phyloP scores from a whole-genome alignment of 2,797 vertebrate species.

The Anolis apletophallus region DNA sequence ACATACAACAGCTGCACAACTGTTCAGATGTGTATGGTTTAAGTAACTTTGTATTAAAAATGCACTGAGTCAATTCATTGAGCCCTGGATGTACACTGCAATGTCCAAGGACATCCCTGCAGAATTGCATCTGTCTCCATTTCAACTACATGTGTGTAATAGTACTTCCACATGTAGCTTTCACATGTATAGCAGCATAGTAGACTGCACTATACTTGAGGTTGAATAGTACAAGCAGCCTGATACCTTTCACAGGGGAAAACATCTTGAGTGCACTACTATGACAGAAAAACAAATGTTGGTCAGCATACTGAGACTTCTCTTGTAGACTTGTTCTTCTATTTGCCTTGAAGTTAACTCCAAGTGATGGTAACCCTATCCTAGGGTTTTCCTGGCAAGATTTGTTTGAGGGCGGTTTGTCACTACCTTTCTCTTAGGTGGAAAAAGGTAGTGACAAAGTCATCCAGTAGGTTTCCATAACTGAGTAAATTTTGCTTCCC shows the following conservation, averaged over 20 bases:
- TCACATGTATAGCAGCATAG: background rate
- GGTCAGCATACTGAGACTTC: background rate
- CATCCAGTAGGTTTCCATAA: too few relatives aligned
- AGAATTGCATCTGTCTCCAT: background rate
- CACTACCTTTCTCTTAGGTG: too few relatives aligned
- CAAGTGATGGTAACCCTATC: too few relatives aligned
- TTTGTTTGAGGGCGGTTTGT: too few relatives aligned
- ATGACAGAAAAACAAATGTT: background rate
- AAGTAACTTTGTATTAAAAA: background rate
- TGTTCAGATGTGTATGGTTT: too few relatives aligned
- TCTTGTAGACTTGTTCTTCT: too few relatives aligned
- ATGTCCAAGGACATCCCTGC: background rate
- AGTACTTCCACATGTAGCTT: background rate
- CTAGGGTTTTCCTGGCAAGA: too few relatives aligned
- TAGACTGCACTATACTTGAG: background rate
- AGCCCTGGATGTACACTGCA: background rate
- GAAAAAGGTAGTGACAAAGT: too few relatives aligned
- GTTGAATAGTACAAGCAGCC: background rate
- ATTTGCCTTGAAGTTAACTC: too few relatives aligned
- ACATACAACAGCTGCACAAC: too few relatives aligned
- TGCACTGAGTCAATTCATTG: background rate
- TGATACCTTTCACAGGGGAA: rapidly evolving
- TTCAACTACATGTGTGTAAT: background rate
- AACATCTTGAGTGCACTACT: conserved; percentile 16
- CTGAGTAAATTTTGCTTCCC: too few relatives aligned